phyloP scores from a whole-genome alignment of 2,888 invertebrate genomes.

The Spilosoma lubricipeda region DNA sequence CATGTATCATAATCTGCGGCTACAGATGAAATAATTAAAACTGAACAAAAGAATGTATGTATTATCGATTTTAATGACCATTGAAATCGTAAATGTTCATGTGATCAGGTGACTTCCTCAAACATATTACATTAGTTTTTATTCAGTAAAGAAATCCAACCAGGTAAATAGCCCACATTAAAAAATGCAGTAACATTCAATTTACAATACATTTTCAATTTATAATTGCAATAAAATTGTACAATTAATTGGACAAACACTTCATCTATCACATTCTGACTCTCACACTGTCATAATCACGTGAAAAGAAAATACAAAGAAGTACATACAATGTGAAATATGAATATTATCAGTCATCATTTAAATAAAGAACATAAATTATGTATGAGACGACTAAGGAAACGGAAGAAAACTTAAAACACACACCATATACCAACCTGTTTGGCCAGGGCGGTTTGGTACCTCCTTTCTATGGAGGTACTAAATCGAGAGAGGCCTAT shows the following conservation, averaged over 20 bases:
- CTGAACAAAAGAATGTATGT: constrained; percentile 40
- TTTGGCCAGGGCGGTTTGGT: no score
- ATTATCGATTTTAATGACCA: constrained; percentile 50
- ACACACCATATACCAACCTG: no score
- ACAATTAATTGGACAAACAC: neutral
- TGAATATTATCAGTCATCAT: neutral
- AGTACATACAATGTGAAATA: neutral
- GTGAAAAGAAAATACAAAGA: neutral
- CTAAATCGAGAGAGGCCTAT: no score
- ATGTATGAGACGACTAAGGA: no score
- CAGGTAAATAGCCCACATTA: no score
- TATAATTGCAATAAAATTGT: neutral
- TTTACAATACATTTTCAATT: neutral
- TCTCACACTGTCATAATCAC: neutral
- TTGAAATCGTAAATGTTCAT: constrained; percentile 31
- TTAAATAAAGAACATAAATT: no score
- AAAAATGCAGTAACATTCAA: neutral
- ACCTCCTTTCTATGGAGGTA: no score
- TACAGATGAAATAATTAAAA: constrained; percentile 40
- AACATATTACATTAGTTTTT: neutral
- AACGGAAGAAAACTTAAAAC: no score
- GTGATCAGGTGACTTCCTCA: neutral
- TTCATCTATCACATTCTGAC: neutral
- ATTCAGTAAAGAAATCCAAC: no score
- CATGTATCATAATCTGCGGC: constrained; percentile 2